A percentile compares a stretch with the other conserved stretches of the same genome.
These are phyloP conservation scores for Dryomyza anilis DNA, from an alignment of 2,888 invertebrate genomes.

Conservation along the genomic window DNA sequence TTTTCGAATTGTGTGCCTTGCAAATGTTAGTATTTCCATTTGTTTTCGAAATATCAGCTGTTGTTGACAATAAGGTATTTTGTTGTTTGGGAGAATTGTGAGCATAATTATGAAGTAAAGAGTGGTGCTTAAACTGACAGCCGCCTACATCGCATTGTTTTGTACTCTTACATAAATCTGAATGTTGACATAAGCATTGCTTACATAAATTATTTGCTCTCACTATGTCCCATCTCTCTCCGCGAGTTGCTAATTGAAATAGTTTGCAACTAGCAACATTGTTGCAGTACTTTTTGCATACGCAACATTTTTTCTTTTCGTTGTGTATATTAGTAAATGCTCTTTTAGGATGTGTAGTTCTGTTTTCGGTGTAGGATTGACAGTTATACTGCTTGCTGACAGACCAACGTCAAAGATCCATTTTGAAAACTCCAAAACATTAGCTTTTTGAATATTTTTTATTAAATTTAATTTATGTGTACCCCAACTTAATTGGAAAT, in stretches of 20 bases:
- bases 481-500: conserved; percentile 14
- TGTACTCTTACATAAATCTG: conserved; percentile 20
- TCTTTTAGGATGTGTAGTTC: conserved; percentile 23
- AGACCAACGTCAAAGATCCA: conserved; percentile 28
- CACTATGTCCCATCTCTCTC: conserved; percentile 28
- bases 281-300: conserved; percentile 23
- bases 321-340: background rate
- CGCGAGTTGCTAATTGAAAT: conserved; percentile 25
- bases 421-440: conserved; percentile 24
- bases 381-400: conserved; percentile 22
- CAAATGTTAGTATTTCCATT: background rate
- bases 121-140: conserved; percentile 27
- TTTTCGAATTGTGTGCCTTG: conserved; percentile 6
- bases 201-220: conserved; percentile 19
- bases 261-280: conserved; percentile 19
- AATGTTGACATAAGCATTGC: conserved; percentile 26
- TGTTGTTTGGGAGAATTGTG: conserved; percentile 10
- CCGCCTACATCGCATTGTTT: conserved; percentile 22
- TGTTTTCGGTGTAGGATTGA: background rate
- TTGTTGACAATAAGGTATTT: background rate
- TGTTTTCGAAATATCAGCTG: conserved; percentile 1
- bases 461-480: conserved; percentile 21
- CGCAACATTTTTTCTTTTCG: conserved; percentile 23
- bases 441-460: conserved; percentile 25
- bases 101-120: conserved; percentile 9